Evolutionary conservation across 2,113 vertebrate genomes (phyloP).

Genomic region (Megaleporinus macrocephalus): DNA sequence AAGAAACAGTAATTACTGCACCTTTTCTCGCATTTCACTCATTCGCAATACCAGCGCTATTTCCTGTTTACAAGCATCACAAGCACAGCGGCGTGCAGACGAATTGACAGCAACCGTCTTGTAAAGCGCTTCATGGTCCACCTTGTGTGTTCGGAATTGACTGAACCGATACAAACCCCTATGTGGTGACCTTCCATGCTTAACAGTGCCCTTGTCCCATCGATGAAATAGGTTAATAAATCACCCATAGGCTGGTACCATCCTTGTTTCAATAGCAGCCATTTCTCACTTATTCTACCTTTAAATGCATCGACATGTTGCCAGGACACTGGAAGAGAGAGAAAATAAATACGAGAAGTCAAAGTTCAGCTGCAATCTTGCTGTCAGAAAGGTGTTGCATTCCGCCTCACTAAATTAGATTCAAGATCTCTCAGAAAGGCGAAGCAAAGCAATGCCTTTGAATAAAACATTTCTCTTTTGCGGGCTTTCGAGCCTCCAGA

Average conservation of each 20-base stretch:
- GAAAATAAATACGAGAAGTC: conserved; percentile 51
- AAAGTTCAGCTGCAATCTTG: conserved; percentile 51
- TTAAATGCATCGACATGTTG: conserved; percentile 37
- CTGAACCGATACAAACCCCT: conserved; percentile 38
- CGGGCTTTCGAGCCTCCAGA: conserved; percentile 35
- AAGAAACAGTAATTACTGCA: background rate
- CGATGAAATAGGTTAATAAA: conserved; percentile 33
- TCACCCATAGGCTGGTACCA: conserved; percentile 7
- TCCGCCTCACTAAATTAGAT: conserved; percentile 56
- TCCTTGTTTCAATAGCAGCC: conserved; percentile 14
- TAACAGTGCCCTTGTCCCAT: conserved; percentile 1
- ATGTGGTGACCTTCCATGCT: conserved; percentile 36
- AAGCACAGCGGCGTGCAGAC: conserved; percentile 12
- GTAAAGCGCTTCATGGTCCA: conserved; percentile 4
- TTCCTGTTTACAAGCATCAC: background rate
- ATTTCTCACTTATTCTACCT: background rate
- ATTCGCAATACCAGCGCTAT: too few relatives aligned
- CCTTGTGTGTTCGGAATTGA: conserved; percentile 8
- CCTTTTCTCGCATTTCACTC: too few relatives aligned
- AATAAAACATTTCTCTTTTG: conserved; percentile 59
- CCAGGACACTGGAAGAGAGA: conserved; percentile 5
- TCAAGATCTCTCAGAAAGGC: conserved; percentile 52
- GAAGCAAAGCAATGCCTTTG: conserved; percentile 43
- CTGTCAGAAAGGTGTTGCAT: conserved; percentile 57
- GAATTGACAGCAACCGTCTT: conserved; percentile 19